Conservation (phyloP, 2,113 vertebrate genomes). For the Malurus elegans region DNA sequence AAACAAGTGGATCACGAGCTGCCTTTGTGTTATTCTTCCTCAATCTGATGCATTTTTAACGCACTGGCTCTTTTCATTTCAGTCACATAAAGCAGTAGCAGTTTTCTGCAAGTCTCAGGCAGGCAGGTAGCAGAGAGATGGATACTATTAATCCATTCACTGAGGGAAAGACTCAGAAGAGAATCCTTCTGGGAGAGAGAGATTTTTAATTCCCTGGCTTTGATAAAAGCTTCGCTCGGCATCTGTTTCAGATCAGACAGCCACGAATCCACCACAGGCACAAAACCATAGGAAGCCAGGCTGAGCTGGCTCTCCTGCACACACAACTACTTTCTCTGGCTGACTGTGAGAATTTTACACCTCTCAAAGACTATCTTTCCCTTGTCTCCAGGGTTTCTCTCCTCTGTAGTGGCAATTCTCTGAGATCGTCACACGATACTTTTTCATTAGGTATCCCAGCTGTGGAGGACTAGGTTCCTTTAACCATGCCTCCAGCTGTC, state of each 20-base stretch:
- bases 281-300: conserved; percentile 19
- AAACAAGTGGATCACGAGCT: background rate
- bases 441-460: conserved; percentile 18
- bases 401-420: background rate
- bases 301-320: background rate
- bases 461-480: conserved; percentile 7
- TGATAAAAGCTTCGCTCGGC: conserved; percentile 26
- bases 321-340: conserved; percentile 8
- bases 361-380: conserved; percentile 13
- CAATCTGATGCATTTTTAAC: background rate
- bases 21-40: background rate
- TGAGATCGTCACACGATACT: background rate
- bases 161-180: background rate
- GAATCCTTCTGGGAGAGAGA: conserved; percentile 1
- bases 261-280: background rate
- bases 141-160: background rate
- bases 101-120: background rate
- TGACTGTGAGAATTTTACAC: conserved; percentile 34
- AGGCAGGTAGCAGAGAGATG: background rate
- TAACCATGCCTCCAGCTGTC: conserved; percentile 25
- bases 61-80: background rate
- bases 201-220: conserved; percentile 44
- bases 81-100: background rate
- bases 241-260: conserved; percentile 50
- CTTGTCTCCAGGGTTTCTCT: conserved; percentile 15